Evolutionary conservation across 2,113 vertebrate species (phyloP).

Genomic region (Leiothrix lutea): DNA sequence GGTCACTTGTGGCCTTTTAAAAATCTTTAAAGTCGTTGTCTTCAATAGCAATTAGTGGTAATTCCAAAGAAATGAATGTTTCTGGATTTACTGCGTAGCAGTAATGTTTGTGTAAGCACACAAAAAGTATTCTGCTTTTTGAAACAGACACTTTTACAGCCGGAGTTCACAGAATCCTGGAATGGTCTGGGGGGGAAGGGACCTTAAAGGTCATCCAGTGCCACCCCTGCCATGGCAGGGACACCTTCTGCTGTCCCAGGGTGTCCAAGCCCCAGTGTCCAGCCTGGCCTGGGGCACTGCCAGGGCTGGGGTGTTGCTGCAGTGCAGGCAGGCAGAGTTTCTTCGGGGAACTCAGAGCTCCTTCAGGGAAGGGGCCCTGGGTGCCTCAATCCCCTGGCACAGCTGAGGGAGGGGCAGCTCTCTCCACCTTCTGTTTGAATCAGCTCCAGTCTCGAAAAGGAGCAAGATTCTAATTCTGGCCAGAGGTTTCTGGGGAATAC

Average conservation of each 20-base stretch:
- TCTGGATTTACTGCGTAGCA: neutral
- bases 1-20: neutral
- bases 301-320: neutral
- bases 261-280: fast-evolving
- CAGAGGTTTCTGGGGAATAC: neutral
- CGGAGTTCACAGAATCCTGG: neutral
- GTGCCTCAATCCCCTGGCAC: neutral
- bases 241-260: fast-evolving
- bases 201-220: neutral
- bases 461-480: neutral
- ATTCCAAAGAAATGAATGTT: neutral
- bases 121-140: neutral
- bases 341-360: neutral
- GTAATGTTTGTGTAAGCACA: neutral
- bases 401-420: neutral
- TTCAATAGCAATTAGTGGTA: neutral
- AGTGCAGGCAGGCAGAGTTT: neutral
- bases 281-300: fast-evolving
- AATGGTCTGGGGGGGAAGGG: neutral
- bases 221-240: neutral
- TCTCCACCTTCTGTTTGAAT: neutral
- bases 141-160: neutral
- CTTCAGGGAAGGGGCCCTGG: neutral
- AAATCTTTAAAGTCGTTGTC: neutral
- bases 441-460: neutral